These are phyloP conservation scores for Terebella lapidaria DNA, from an alignment of 2,888 invertebrate genomes.

Conservation along the genomic window DNA sequence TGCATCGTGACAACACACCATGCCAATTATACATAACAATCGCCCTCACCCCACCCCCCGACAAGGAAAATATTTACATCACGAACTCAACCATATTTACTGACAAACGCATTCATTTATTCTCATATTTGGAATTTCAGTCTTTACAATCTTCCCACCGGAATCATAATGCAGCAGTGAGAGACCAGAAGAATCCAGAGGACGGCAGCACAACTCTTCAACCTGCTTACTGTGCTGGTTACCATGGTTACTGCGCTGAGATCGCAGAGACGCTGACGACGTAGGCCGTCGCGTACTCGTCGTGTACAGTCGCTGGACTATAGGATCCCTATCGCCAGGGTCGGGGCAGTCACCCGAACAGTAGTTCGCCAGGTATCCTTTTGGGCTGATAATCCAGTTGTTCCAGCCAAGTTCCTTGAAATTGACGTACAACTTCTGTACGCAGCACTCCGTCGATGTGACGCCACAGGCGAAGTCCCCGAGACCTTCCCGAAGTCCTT, in stretches of 20 bases:
- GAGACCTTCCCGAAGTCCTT: neutral
- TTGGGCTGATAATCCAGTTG: constrained; percentile 87
- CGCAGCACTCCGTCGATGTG: constrained; percentile 63
- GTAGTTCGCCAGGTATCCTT: constrained; percentile 89
- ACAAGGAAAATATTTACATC: too few relatives aligned
- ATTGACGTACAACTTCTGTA: constrained; percentile 84
- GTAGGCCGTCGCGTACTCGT: neutral
- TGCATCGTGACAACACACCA: too few relatives aligned
- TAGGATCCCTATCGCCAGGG: neutral
- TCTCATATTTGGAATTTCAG: constrained; percentile 91
- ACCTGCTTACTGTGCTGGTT: neutral
- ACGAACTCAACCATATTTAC: too few relatives aligned
- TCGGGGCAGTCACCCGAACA: constrained; percentile 85
- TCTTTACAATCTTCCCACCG: constrained; percentile 84
- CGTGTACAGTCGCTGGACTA: neutral
- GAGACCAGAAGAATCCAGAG: constrained; percentile 84
- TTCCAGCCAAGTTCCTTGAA: constrained; percentile 90
- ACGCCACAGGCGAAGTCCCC: neutral
- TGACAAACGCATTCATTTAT: constrained; percentile 90
- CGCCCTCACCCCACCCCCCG: too few relatives aligned
- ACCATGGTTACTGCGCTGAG: too few relatives aligned
- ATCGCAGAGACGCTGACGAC: neutral
- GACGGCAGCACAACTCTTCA: constrained; percentile 67
- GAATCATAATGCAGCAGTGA: constrained; percentile 87
- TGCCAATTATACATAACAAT: too few relatives aligned